Evolutionary conservation across 2,888 invertebrate species (phyloP), one percentile per base, ranked within the genome.

Genomic region (Spisula subtruncata): DNA sequence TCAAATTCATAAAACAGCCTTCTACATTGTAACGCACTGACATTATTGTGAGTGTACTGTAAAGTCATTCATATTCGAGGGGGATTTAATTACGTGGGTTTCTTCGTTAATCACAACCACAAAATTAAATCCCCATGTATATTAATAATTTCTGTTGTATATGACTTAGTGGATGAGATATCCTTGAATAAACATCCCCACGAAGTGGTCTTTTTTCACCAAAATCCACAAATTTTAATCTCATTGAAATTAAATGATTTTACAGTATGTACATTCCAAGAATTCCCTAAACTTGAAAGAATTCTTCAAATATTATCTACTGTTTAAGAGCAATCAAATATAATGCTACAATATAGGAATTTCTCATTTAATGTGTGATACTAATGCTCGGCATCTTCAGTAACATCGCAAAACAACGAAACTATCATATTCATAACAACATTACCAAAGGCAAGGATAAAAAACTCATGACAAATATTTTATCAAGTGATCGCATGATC

Each of bases 391-490:
- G 35, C 75, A 75, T 32, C 75, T 75, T 16, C 32, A 75, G 75
- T 18, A 32, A 75, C 29, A 14, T 12, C 32, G 35, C 16, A n/a
- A n/a, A n/a, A n/a, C n/a, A 35, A 14, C 29, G 0, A 25, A 75
- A 41, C 41, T 41, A 41, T 41, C 41, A 41, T 41, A 41, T 41
- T 41, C 41, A 41, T 41, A 41, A 41, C 8, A 41, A 35, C 29
- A 18, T 75, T 75, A 75, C 75, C 75, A 32, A 1, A 75, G 75
- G 35, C 35, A 75, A 35, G 75, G 35, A 75, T 75, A 75, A 75
- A n/a, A 75, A 75, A 75, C 75, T 75, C 75, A 75, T 75, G 75
- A 75, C 75, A 75, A 75, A 75, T 75, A 75, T 75, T 75, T 75
- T 75, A 75, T 75, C 75, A 75, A 75, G 75, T 16, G 32, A 75